A percentile compares a stretch with the other conserved stretches of the same genome.
Evolutionary conservation across 2,113 vertebrate species (phyloP).

Genomic region (Lepisosteus osseus): DNA sequence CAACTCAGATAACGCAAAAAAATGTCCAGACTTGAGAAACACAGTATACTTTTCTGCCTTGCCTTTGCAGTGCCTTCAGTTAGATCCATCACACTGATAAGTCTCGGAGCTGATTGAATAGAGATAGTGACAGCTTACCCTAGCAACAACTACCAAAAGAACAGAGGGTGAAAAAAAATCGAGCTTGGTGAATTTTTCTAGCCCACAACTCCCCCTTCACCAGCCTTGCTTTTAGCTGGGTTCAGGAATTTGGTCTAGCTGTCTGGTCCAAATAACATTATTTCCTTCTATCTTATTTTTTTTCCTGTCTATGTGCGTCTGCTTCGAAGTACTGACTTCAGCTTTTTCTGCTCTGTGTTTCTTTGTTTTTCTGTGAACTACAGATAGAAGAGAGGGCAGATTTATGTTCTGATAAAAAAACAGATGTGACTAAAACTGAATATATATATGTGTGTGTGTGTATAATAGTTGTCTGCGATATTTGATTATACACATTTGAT

Average conservation of each 20-base stretch:
- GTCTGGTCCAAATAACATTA: not conserved
- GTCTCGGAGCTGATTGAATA: constrained; percentile 50
- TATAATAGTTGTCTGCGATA: not conserved
- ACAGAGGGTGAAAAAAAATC: not conserved
- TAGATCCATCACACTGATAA: constrained; percentile 4
- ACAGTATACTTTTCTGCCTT: not conserved
- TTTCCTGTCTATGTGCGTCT: not conserved
- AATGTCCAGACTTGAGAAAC: not conserved
- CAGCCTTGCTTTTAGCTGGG: not conserved
- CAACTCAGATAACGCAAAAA: constrained; percentile 33
- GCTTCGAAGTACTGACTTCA: not conserved
- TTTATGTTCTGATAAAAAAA: not conserved
- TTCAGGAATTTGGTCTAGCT: not conserved
- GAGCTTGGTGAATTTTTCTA: not conserved
- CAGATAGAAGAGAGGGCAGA: not conserved
- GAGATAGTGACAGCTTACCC: constrained; percentile 50
- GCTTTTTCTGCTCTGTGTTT: not conserved
- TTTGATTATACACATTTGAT: not conserved
- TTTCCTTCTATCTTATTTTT: not conserved
- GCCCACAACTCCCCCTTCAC: not conserved
- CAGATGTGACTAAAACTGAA: not conserved
- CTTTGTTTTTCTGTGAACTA: constrained; percentile 1
- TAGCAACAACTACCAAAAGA: not conserved
- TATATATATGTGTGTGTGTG: not conserved
- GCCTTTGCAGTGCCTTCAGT: not conserved